Percentiles rank a stretch among this genome's conserved stretches.
These are phyloP conservation scores for Tychaedon coryphoeus DNA, from an alignment of 2,113 vertebrate species.

Conservation along the genomic window DNA sequence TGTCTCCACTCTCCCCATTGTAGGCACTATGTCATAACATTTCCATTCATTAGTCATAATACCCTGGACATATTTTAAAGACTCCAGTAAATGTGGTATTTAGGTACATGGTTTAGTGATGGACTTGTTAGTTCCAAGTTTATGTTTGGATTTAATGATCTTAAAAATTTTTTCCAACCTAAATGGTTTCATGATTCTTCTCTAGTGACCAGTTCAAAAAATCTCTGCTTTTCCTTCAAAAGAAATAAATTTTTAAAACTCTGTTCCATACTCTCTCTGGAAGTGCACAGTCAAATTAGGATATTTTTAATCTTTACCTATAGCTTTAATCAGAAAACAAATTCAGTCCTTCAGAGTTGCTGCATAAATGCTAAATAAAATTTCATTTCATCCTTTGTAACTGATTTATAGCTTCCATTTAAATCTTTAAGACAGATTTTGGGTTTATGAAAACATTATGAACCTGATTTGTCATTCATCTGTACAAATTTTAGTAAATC, in stretches of 20 bases:
- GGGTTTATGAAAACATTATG: not conserved
- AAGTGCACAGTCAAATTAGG: not conserved
- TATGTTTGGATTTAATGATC: not conserved
- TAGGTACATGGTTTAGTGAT: not conserved
- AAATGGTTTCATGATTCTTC: not conserved
- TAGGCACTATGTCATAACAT: not conserved
- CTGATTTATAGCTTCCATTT: not conserved
- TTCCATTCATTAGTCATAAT: not conserved
- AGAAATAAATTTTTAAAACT: not conserved
- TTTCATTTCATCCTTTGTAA: not conserved
- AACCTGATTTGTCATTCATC: not conserved
- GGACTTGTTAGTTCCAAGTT: not conserved
- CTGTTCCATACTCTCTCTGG: not conserved
- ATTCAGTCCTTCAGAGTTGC: not conserved
- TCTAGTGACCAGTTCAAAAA: not conserved
- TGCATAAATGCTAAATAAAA: not conserved
- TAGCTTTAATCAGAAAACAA: not conserved
- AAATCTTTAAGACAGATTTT: not conserved
- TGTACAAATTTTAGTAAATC: not conserved
- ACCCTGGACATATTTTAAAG: not conserved
- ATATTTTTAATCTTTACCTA: not conserved
- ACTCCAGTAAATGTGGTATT: not conserved
- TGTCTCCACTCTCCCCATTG: no score
- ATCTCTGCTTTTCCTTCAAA: not conserved
- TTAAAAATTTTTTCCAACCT: not conserved